Evolutionary conservation across 2,113 vertebrate genomes (phyloP).

Genomic region (Catharus minimus): DNA sequence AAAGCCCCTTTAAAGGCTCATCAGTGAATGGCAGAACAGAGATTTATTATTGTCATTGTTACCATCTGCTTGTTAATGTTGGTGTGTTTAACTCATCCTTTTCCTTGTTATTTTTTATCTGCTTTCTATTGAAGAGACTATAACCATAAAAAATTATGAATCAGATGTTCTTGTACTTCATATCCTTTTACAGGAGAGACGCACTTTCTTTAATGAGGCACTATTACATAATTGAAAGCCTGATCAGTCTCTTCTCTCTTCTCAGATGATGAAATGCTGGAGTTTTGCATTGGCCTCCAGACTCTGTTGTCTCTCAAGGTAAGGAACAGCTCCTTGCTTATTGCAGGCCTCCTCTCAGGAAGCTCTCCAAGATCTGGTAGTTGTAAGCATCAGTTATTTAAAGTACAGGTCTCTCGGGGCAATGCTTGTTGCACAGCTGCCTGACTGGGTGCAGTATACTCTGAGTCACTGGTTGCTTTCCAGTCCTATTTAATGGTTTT

Average conservation of each 20-base stretch:
- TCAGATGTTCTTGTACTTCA: not conserved
- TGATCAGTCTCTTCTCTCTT: constrained; percentile 31
- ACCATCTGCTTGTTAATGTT: not conserved
- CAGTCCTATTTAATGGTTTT: not conserved
- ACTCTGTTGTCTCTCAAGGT: constrained; percentile 90
- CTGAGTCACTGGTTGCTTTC: not conserved
- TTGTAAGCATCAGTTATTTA: not conserved
- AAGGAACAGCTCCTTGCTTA: constrained; percentile 55
- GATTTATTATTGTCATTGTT: not conserved
- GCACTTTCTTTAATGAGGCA: not conserved
- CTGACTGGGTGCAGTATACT: not conserved
- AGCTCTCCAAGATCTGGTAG: not conserved
- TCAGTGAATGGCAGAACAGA: not conserved
- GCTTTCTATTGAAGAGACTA: not conserved
- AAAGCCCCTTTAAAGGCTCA: not conserved
- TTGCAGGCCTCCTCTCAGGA: not conserved
- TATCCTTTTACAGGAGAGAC: not conserved
- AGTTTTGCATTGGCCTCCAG: constrained; percentile 89
- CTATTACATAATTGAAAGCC: not conserved
- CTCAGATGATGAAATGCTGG: constrained; percentile 83
- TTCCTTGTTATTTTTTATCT: not conserved
- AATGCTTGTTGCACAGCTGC: not conserved
- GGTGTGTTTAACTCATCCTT: not conserved
- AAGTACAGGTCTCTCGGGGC: not conserved
- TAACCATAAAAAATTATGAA: not conserved